Base-by-base conservation (phyloP, 64 coral and sea anemone species). In the Pocillopora damicornis region DNA sequence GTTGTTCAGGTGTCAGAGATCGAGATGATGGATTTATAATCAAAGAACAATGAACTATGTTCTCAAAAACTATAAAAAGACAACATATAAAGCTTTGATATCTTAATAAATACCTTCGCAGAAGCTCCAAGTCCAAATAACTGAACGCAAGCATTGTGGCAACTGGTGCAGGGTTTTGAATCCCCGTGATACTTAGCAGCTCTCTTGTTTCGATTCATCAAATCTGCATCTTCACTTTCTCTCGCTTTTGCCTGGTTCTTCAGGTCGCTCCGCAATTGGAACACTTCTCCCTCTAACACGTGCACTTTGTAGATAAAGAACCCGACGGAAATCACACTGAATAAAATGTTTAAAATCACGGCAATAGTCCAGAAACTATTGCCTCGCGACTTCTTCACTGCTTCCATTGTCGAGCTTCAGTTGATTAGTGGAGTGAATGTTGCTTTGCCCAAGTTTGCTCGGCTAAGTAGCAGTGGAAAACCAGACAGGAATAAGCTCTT, bases 221-320 rank as follows among this genome's bases (percentile, higher is more conserved):
- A 71, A 57, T 60, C 60, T 60, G 25, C 25, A 18, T 34, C 17
- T 76, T 34, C 59, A 4, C 35, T 57, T 7, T 15, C 20, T 90
- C 76, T 16, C 25, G 36, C 9, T 15, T 61, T 5, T 25, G 13
- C 9, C 60, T 26, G 36, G 4, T 59, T 12, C 3, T 77, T 57
- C 22, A 37, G 57, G 18, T n/a, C 22, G 1, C 63, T 57, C 37
- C 83, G 79, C 25, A 90, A 57, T 14, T 51, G 14, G 8, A 84
- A 73, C 11, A 90, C 74, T 16, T 82, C 67, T 16, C 65, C 58
- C 15, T 83, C 89, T 38, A 90, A 59, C 3, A 75, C 42, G 34
- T 58, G 79, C 5, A 84, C 72, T 62, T 90, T 90, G 51, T 83
- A 84, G 2, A 82, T 75, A 30, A 84, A 22, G 61, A 61, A 83